These are phyloP conservation scores for Cromileptes altivelis DNA, from an alignment of 2,113 vertebrate genomes.

Conservation along the genomic window DNA sequence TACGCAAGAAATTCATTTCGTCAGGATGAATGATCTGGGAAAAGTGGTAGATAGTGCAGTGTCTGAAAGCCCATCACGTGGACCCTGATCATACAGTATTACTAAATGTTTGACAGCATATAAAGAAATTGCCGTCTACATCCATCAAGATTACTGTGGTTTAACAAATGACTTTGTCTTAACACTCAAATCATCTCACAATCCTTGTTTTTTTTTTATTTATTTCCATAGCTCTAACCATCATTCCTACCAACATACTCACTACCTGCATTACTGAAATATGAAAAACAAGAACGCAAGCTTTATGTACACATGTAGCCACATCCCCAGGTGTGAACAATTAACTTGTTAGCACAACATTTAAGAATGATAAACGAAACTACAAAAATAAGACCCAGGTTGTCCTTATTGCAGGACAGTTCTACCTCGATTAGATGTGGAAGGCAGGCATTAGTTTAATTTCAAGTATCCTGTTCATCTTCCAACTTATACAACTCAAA, in stretches of 20 bases:
- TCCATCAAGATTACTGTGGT: neutral
- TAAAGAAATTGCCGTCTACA: neutral
- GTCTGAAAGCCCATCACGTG: neutral
- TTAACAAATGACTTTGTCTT: neutral
- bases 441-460: too few species aligned
- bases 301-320: neutral
- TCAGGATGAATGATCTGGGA: slow-evolving; percentile 46
- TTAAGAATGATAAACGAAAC: neutral
- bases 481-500: too few species aligned
- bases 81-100: neutral
- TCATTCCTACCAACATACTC: neutral
- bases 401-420: neutral
- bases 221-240: neutral
- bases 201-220: neutral
- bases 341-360: neutral
- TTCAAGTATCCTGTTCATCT: too few species aligned
- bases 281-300: neutral
- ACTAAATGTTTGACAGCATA: neutral
- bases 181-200: too few species aligned
- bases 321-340: neutral
- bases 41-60: slow-evolving; percentile 10
- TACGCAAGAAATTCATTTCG: slow-evolving; percentile 84
- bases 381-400: too few species aligned
- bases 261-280: neutral
- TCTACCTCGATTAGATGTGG: neutral